Percentiles rank a stretch among this genome's conserved stretches.
These are phyloP conservation scores for Syngnathus typhle DNA, from an alignment of 2,113 vertebrate species.

Conservation along the genomic window DNA sequence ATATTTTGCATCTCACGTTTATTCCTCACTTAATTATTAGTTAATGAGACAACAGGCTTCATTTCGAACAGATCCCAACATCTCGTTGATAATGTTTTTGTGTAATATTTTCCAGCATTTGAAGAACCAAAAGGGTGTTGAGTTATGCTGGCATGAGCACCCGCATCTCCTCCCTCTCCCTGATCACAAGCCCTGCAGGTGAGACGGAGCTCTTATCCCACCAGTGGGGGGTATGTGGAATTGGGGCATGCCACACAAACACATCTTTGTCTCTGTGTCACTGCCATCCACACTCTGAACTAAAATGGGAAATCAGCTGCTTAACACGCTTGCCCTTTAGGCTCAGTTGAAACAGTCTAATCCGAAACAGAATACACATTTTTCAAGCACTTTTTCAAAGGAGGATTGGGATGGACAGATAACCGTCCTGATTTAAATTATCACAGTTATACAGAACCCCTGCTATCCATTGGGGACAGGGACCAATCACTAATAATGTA, in stretches of 20 bases:
- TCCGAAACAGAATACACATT: background rate
- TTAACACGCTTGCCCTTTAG: constrained; percentile 21
- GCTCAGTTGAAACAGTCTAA: background rate
- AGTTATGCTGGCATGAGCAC: background rate
- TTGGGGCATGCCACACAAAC: constrained; percentile 44
- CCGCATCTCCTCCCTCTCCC: constrained; percentile 6
- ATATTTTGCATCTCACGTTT: background rate
- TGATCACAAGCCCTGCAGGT: constrained; percentile 55
- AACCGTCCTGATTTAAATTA: background rate
- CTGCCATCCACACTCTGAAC: constrained; percentile 36
- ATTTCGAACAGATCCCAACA: background rate
- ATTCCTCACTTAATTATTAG: background rate
- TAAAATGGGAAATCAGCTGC: constrained; percentile 58
- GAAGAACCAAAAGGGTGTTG: background rate
- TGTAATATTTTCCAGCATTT: background rate
- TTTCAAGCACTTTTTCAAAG: background rate
- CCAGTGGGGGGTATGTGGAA: constrained; percentile 25
- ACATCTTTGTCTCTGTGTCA: constrained; percentile 49
- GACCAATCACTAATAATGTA: background rate
- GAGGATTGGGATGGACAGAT: background rate
- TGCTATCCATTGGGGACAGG: background rate
- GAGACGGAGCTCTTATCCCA: constrained; percentile 48
- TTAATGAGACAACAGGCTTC: background rate
- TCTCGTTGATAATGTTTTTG: background rate
- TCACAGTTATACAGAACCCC: background rate